These are phyloP conservation scores for Trichechus manatus DNA, from an alignment of 2,113 vertebrate genomes.

Conservation along the genomic window DNA sequence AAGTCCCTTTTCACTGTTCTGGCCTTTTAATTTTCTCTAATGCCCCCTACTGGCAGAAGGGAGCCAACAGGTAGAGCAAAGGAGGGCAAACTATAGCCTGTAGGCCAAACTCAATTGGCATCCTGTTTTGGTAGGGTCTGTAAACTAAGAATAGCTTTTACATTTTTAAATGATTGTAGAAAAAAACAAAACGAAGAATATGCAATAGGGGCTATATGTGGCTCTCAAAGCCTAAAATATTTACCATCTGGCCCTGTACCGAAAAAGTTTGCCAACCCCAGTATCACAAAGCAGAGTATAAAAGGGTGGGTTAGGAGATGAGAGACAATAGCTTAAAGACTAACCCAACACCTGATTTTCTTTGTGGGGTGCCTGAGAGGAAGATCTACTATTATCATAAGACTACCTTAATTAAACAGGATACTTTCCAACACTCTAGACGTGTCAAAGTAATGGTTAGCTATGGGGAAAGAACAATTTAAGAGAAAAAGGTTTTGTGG, in stretches of 20 bases:
- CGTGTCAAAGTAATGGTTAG: neutral
- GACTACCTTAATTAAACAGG: neutral
- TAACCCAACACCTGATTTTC: neutral
- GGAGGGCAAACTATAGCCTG: neutral
- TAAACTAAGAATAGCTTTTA: neutral
- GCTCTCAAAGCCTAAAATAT: slow-evolving; percentile 3
- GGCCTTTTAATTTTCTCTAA: slow-evolving; percentile 33
- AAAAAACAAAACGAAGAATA: neutral
- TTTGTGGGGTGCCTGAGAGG: neutral
- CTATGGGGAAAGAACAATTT: neutral
- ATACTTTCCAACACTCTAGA: neutral
- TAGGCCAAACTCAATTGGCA: neutral
- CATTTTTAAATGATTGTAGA: neutral
- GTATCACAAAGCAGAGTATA: neutral
- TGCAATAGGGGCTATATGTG: neutral
- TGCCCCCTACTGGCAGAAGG: neutral
- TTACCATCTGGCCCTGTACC: neutral
- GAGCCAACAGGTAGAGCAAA: neutral
- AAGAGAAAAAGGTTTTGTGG: neutral
- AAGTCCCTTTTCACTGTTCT: neutral
- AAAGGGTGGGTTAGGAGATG: neutral
- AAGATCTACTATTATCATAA: neutral
- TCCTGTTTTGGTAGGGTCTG: neutral
- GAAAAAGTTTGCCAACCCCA: neutral
- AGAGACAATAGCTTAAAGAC: neutral